Evolutionary conservation across 2,113 vertebrate genomes (phyloP), one percentile per base, ranked within the genome.

Genomic region (Anguilla rostrata): DNA sequence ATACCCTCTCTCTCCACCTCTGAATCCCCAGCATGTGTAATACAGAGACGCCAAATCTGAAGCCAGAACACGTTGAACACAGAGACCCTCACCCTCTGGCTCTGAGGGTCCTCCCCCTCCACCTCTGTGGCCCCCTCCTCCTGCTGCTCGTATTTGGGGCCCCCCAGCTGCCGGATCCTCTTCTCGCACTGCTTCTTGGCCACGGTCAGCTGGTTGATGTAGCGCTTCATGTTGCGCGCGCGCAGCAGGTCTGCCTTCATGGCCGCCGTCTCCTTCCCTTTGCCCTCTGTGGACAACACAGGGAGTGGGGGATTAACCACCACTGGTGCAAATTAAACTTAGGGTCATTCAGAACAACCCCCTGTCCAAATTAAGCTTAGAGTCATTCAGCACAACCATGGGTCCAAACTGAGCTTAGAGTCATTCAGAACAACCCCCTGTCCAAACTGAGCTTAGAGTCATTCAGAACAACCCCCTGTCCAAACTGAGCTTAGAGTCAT

Each of bases 151-250:
- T 99, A 99, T 91, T 96, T 95, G 40, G 97, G 98, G 2, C 98
- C 98, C 8, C 98, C 98, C 11, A 99, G 94, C 3, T 96, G 90
- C 39, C 97, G 94, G 90, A 99, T 99, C 81, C 98, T 94, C 91
- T 99, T 99, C 94, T 99, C 98, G 39, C 98, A 98, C 75, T 98
- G 98, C 92, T 99, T 99, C 96, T 99, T 99, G n/a, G 98, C 98
- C 88, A 99, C 97, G 0, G 98, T 99, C 89, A 99, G 95, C 89
- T 99, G 98, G 92, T 99, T 99, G 92, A 99, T 99, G 43, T 99
- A 99, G 85, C 98, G 96, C 90, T 99, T 99, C 97, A 98, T 98
- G 86, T 99, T 98, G 87, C 98, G 95, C 89, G 98, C 97, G 87
- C 98, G 95, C 87, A 99, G 95, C 60, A 99, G 94, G 89, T 99